Percentiles rank a stretch among this genome's conserved stretches.
These are phyloP conservation scores for Larimichthys crocea DNA, from an alignment of 2,113 vertebrate species.

Conservation along the genomic window DNA sequence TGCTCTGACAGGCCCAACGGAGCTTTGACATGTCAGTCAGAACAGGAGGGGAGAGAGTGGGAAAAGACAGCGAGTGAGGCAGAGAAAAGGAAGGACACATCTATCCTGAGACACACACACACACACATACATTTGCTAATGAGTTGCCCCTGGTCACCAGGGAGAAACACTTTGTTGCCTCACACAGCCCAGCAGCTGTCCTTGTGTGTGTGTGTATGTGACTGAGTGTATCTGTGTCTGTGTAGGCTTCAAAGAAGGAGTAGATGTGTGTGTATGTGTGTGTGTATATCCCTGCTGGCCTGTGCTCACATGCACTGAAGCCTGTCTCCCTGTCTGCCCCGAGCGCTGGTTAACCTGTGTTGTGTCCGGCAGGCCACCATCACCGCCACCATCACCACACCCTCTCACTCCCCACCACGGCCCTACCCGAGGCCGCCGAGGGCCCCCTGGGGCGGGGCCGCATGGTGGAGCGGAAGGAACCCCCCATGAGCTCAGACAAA, in stretches of 20 bases:
- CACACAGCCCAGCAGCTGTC: slow-evolving; percentile 56
- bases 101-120: slow-evolving; percentile 49
- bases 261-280: slow-evolving; percentile 15
- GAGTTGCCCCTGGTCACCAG: slow-evolving; percentile 60
- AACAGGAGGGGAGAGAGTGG: slow-evolving; percentile 51
- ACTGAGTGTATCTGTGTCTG: not conserved
- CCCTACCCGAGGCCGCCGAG: slow-evolving; percentile 85
- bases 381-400: slow-evolving; percentile 85
- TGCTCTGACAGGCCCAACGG: slow-evolving; percentile 63
- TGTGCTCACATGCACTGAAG: slow-evolving; percentile 38
- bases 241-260: slow-evolving; percentile 3
- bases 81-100: slow-evolving; percentile 33
- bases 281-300: slow-evolving; percentile 25
- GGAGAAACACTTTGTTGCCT: slow-evolving; percentile 53
- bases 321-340: slow-evolving; percentile 33
- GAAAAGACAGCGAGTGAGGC: slow-evolving; percentile 28
- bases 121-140: slow-evolving; percentile 65
- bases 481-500: slow-evolving; percentile 90
- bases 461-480: slow-evolving; percentile 92
- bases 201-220: slow-evolving; percentile 14
- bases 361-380: slow-evolving; percentile 92
- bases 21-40: slow-evolving; percentile 70
- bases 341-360: slow-evolving; percentile 77
- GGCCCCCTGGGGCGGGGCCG: slow-evolving; percentile 92
- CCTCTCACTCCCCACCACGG: slow-evolving; percentile 92